phyloP scores from a whole-genome alignment of 2,888 invertebrate genomes.

The Andricus curvator region DNA sequence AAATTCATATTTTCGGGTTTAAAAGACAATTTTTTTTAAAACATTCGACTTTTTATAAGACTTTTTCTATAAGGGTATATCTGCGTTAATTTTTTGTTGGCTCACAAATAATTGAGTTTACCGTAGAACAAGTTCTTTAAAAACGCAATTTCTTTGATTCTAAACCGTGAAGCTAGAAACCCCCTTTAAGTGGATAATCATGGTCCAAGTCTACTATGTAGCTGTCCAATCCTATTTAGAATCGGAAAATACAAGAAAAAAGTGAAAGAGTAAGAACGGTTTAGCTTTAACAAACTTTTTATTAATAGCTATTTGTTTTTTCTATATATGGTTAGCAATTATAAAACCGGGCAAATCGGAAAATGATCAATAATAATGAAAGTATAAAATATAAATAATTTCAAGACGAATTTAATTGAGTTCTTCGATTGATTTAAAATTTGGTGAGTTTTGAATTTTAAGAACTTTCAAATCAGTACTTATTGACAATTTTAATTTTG shows the following conservation, averaged over 20 bases:
- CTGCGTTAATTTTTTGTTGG: background rate
- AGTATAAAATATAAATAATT: background rate
- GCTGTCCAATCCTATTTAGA: background rate
- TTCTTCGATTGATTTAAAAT: too few species aligned
- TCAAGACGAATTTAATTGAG: background rate
- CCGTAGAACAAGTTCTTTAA: background rate
- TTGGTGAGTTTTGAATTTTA: too few species aligned
- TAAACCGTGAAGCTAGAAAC: background rate
- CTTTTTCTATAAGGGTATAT: too few species aligned
- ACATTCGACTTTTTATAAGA: too few species aligned
- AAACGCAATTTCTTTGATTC: conserved; percentile 10
- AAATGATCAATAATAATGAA: background rate
- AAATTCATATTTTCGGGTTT: too few species aligned
- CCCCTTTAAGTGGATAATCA: conserved; percentile 2
- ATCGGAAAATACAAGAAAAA: background rate
- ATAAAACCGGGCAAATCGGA: background rate
- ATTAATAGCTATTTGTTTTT: background rate
- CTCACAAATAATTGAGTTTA: background rate
- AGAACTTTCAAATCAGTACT: too few species aligned
- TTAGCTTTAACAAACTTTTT: background rate
- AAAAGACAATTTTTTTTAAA: too few species aligned
- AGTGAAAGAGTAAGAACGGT: background rate
- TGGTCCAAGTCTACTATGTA: background rate
- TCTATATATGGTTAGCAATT: background rate
- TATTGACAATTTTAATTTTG: too few species aligned